Evolutionary conservation across 2,888 invertebrate genomes (phyloP).

Genomic region (Exocentrus adspersus): DNA sequence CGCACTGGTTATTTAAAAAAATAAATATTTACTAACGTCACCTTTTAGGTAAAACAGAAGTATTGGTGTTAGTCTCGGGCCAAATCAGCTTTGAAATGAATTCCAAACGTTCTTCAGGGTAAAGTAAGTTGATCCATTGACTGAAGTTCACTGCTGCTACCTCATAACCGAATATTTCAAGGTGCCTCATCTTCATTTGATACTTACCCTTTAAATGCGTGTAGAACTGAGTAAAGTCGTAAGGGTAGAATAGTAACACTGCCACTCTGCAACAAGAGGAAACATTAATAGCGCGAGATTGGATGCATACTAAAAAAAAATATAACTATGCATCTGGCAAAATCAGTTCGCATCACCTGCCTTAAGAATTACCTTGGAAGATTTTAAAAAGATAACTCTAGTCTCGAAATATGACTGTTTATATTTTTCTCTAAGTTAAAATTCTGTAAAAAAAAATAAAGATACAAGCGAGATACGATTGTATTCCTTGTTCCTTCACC

Average conservation of each 20-base stretch:
- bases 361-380: too few relatives aligned
- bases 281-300: too few relatives aligned
- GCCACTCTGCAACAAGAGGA: conserved; percentile 62
- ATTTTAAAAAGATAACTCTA: too few relatives aligned
- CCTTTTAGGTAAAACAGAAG: not conserved
- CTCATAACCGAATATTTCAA: conserved; percentile 73
- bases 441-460: too few relatives aligned
- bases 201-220: conserved; percentile 65
- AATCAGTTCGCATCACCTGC: too few relatives aligned
- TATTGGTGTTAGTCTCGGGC: conserved; percentile 2
- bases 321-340: too few relatives aligned
- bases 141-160: conserved; percentile 66
- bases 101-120: conserved; percentile 65
- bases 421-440: too few relatives aligned
- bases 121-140: conserved; percentile 69
- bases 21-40: not conserved
- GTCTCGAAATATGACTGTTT: too few relatives aligned
- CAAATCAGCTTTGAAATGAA: conserved; percentile 48
- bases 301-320: too few relatives aligned
- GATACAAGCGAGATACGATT: too few relatives aligned
- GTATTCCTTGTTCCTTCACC: too few relatives aligned
- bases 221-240: conserved; percentile 65
- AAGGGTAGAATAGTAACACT: conserved; percentile 63
- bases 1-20: not conserved
- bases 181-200: conserved; percentile 67